Base-by-base conservation (phyloP, 2,113 vertebrate species). In the Formicarius rufipectus region DNA sequence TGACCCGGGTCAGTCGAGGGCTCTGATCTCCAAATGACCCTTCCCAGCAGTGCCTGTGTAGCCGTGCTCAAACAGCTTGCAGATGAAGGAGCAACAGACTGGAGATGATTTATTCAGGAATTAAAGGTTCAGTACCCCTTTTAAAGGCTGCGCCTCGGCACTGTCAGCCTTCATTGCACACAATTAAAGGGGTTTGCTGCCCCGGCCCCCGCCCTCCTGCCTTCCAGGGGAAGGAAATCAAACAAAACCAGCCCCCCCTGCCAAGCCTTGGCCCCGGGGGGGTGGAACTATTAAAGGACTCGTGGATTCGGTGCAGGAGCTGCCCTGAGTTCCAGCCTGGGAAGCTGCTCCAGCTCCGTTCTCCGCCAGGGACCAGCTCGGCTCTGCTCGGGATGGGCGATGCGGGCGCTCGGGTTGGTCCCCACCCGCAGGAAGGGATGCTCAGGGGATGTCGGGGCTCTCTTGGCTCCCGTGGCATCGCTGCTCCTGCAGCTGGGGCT, bases 31-130 rank as follows among this genome's bases (percentile, higher is more conserved):
- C 85, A 52, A 40, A 64, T 93, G 96, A 96, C 95, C 97, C 91
- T 92, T 89, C 90, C 91, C 93, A 66, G 93, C 95, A 80, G 90
- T 22, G 95, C 68, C 76, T 49, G 45, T 4, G 81, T 11, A 20
- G n/a, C 92, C 76, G 8, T 27, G 22, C 95, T 78, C 91, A 72
- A 74, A 96, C 97, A 97, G 96, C 97, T 97, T 96, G 97, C 94
- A 95, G 97, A 96, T 96, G 97, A 97, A 89, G 97, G 95, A 85
- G 96, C 96, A 97, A 30, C 96, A 79, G 96, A 93, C 91, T 95
- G 96, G 92, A 95, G 96, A 96, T 93, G 96, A 97, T 97, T 96
- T 97, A 97, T 97, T 93, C 95, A 94, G 94, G 96, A 97, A 95
- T 96, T n/a, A 92, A 96, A 96, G 96, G 94, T 92, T 95, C 96